Evolutionary conservation across 2,113 vertebrate genomes (phyloP), one percentile per base, ranked within the genome.

Genomic region (Vidua macroura): DNA sequence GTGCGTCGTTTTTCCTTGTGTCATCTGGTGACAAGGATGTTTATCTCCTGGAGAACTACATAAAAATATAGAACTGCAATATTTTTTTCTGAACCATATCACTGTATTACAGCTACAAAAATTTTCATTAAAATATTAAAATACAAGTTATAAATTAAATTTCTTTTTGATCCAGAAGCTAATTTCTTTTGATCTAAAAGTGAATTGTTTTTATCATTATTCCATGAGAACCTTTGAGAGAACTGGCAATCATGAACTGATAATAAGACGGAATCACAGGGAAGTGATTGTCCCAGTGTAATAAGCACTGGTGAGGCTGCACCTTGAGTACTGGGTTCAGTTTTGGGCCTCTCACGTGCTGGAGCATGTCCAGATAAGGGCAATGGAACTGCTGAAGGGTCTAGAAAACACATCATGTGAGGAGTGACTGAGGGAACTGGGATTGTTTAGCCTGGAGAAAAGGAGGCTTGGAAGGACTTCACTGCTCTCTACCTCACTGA

Each of bases 351-450:
- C 46, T 67, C 8, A 20, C 23, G 23, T 20, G 8, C 52, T 58
- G 10, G 19, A 67, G 23, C 5, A 3, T 21, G 19, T 59, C 28
- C 77, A 74, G 68, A 82, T 23, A 52, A 74, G 52, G 18, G 5
- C 8, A 52, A 14, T 4, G 15, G 23, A 59, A 33, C 6, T 44
- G 37, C 8, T 17, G 52, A 74, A 58, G 15, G 15, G 15, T 88
- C 37, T 28, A 44, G 59, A 59, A 74, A 59, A 52, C 10, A 10
- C 13, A 5, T 11, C 4, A 8, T 17, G 6, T 20, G 18, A 44
- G 12, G 7, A 73, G 18, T 0, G 0, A 18, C 37, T 33, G 27
- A 59, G 22, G 13, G 27, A 66, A 37, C 12, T 58, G 31, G 15
- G 15, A 12, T 28, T 33, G 22, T 33, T 66, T 37, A 74, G 15